Percentiles rank a stretch among this genome's conserved stretches.
Evolutionary conservation across 1,140 invertebrate species (phyloP).

Genomic region (Drosophila serrata): DNA sequence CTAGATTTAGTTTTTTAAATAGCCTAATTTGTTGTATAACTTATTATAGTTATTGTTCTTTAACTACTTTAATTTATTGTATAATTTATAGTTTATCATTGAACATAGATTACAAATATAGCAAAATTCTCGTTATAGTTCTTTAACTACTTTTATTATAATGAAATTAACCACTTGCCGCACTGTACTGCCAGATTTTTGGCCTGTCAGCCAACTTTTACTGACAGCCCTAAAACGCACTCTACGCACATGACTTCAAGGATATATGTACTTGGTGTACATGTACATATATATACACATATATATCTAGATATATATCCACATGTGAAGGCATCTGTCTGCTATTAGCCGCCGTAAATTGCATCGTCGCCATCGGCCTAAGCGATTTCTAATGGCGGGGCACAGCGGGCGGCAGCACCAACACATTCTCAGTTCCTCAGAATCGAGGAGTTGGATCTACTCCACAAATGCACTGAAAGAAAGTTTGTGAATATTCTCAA

Average conservation of each 20-base stretch:
- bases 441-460: not conserved
- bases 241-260: conserved; percentile 5
- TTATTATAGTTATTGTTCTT: no score
- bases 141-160: not conserved
- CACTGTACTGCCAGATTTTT: conserved; percentile 2
- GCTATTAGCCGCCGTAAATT: conserved; percentile 60
- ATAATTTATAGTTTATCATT: not conserved
- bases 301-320: not conserved
- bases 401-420: conserved; percentile 24
- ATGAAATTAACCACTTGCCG: not conserved
- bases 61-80: not conserved
- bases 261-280: conserved; percentile 2
- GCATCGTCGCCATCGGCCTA: conserved; percentile 68
- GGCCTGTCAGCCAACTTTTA: not conserved
- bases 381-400: conserved; percentile 78
- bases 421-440: conserved; percentile 16
- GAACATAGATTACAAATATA: not conserved
- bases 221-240: conserved; percentile 12
- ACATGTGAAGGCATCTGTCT: conserved; percentile 31
- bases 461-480: not conserved
- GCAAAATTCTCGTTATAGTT: not conserved
- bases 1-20: no score
- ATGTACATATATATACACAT: not conserved
- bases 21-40: no score
- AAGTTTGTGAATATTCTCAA: not conserved